Percentiles rank a stretch among this genome's conserved stretches.
Evolutionary conservation across 2,797 vertebrate species (phyloP).

Genomic region (Aphelocoma californica): DNA sequence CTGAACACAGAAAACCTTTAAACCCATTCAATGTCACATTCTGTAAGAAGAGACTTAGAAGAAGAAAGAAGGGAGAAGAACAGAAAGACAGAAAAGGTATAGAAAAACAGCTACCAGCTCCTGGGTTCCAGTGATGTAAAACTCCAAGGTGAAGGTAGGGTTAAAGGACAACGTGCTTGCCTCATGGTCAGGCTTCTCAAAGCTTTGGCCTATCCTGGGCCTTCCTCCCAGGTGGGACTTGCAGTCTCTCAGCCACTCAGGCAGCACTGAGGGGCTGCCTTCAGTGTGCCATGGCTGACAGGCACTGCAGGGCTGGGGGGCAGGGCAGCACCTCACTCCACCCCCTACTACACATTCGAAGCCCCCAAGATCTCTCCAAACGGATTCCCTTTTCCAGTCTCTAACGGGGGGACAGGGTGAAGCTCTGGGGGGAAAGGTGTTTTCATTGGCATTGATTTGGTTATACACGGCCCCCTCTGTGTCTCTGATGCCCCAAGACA

Average conservation of each 20-base stretch:
- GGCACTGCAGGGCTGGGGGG: neutral
- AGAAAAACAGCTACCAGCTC: neutral
- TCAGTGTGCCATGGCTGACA: neutral
- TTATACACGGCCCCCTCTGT: neutral
- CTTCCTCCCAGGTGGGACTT: neutral
- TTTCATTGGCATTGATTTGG: neutral
- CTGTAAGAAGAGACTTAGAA: neutral
- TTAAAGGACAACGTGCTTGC: neutral
- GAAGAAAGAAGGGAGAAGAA: neutral
- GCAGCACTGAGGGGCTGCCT: neutral
- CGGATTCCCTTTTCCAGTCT: neutral
- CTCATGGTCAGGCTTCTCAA: neutral
- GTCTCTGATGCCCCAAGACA: neutral
- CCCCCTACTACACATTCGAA: accelerated
- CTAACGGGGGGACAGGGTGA: neutral
- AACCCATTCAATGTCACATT: neutral
- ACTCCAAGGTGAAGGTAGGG: neutral
- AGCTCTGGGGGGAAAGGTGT: neutral
- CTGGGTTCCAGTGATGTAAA: neutral
- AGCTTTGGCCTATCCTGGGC: neutral
- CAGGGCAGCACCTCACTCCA: neutral
- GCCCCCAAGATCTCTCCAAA: neutral
- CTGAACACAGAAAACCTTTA: neutral
- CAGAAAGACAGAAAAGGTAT: neutral
- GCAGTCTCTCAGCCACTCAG: neutral